Conservation (phyloP, 2,888 invertebrate genomes). For the Mayetiola destructor region DNA sequence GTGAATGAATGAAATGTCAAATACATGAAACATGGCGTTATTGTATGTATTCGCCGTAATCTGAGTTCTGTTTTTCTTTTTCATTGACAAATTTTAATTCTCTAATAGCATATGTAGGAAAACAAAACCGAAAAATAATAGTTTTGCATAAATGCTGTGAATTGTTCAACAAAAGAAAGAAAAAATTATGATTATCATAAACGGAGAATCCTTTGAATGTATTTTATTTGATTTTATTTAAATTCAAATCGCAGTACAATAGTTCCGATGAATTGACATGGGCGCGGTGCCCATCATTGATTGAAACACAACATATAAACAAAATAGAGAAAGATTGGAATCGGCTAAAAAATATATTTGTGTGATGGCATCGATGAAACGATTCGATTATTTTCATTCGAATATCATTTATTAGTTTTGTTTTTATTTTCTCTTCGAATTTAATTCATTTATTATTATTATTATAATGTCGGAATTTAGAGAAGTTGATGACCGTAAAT, state of each 20-base stretch:
- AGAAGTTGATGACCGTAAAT: slow-evolving; percentile 5
- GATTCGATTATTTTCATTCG: neutral
- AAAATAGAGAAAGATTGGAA: neutral
- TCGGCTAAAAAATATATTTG: neutral
- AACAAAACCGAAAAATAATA: no score
- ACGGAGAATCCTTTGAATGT: no score
- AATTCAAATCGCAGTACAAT: no score
- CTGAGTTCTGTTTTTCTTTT: no score
- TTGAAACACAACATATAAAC: neutral
- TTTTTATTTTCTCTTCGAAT: neutral
- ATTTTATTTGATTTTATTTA: no score
- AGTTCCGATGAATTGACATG: no score
- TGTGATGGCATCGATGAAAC: neutral
- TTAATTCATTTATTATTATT: neutral
- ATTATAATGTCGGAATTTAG: slow-evolving; percentile 4
- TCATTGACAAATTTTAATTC: no score
- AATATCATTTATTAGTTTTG: neutral
- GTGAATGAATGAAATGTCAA: slow-evolving; percentile 4
- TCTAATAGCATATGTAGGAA: no score
- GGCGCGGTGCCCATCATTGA: neutral
- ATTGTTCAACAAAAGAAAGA: no score
- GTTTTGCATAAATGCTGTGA: no score
- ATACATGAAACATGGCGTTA: slow-evolving; percentile 3
- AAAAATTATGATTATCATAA: no score
- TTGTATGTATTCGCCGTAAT: slow-evolving; percentile 1